A percentile compares a stretch with the other conserved stretches of the same genome.
These are phyloP conservation scores for Hippocampus guttulatus DNA, from an alignment of 2,113 vertebrate species.

Conservation along the genomic window DNA sequence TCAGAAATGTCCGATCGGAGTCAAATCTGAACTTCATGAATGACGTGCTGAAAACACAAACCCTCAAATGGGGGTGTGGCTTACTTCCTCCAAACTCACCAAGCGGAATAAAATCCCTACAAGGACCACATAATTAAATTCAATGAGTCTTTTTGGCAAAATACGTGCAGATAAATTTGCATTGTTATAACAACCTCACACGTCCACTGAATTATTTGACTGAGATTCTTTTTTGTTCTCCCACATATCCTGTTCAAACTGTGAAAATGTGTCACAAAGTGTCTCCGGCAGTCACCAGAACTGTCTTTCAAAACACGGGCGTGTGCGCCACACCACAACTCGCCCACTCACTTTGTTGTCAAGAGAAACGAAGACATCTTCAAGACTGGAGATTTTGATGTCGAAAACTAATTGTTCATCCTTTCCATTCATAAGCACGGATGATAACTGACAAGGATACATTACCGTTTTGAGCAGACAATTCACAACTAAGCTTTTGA, in stretches of 20 bases:
- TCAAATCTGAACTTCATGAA: constrained; percentile 55
- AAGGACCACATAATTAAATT: background rate
- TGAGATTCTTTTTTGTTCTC: background rate
- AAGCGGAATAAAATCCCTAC: background rate
- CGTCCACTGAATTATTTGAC: background rate
- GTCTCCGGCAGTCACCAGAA: background rate
- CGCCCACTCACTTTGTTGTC: background rate
- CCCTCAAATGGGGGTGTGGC: background rate
- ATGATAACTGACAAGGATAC: background rate
- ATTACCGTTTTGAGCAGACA: background rate
- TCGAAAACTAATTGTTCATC: background rate
- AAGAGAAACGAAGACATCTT: background rate
- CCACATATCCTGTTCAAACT: background rate
- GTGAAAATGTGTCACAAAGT: background rate
- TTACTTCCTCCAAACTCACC: background rate
- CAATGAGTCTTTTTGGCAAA: background rate
- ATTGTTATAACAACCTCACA: background rate
- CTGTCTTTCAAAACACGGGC: background rate
- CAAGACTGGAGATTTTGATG: background rate
- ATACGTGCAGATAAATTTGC: background rate
- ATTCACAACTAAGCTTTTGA: background rate
- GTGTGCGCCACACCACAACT: background rate
- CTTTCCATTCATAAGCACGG: background rate
- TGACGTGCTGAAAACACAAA: constrained; percentile 9
- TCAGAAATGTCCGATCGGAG: constrained; percentile 45